Evolutionary conservation across 2,797 vertebrate genomes (phyloP).

Genomic region (Margarornis squamiger): DNA sequence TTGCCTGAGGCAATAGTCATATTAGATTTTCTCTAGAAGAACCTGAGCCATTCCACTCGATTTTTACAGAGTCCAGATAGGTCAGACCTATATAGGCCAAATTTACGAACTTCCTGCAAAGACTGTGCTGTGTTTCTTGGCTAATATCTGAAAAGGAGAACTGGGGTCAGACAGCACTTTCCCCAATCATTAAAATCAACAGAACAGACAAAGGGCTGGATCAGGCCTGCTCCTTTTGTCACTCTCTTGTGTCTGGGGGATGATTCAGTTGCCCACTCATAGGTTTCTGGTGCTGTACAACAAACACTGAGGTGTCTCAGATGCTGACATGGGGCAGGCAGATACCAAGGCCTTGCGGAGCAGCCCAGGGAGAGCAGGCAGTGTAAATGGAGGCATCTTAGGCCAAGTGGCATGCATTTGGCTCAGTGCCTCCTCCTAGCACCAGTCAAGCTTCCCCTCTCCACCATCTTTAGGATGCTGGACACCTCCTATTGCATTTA

Average conservation of each 20-base stretch:
- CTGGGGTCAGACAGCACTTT: not conserved
- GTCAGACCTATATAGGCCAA: not conserved
- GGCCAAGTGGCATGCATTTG: not conserved
- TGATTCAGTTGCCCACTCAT: not conserved
- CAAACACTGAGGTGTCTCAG: not conserved
- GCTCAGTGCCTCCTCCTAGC: not conserved
- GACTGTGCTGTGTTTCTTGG: not conserved
- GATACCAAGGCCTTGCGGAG: not conserved
- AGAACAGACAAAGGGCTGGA: not conserved
- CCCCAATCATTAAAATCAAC: not conserved
- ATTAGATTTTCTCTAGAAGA: not conserved
- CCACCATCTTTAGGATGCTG: not conserved
- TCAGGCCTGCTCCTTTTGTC: not conserved
- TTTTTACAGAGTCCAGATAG: not conserved
- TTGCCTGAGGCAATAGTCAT: not conserved
- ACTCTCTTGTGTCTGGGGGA: not conserved
- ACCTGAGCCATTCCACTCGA: rapidly evolving
- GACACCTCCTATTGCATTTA: not conserved
- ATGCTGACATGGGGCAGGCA: rapidly evolving
- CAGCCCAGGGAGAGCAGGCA: not conserved
- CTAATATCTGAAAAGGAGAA: not conserved
- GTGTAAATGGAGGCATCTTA: not conserved
- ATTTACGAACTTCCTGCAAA: not conserved
- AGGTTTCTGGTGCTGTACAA: not conserved
- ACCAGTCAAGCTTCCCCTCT: not conserved